Base-by-base conservation (phyloP, 2,797 vertebrate species). In the Danionella dracula region DNA sequence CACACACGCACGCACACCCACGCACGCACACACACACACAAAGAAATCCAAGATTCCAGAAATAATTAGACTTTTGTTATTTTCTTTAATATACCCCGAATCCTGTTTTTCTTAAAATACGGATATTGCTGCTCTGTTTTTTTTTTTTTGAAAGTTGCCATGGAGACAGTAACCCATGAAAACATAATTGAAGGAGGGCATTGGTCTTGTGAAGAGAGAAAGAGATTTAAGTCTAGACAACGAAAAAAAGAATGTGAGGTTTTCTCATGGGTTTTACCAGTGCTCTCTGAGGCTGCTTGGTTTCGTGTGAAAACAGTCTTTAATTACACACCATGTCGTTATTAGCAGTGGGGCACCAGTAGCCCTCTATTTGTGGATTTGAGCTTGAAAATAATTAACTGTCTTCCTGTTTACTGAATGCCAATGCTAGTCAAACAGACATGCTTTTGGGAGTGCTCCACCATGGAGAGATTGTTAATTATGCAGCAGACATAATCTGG, bases 101-200 rank as follows among this genome's bases (percentile, higher is more conserved):
- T 46, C 27, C 7, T 11, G 11, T n/a, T 27, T 27, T 15, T 49
- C 27, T 56, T 72, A 32, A 32, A 13, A 31, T 34, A 31, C 1
- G 5, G 34, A 31, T 50, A 29, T 38, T 57, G 31, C 23, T 59
- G 21, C 56, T 63, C 23, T 59, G 21, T 49, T 63, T 20, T 64
- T 56, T 72, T 42, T 59, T 63, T 74, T 70, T 55, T 74, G 72
- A 62, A 63, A 75, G 85, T 88, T 86, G 71, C 85, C 82, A 87
- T 87, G 80, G 86, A 75, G 84, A 87, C 83, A 42, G 72, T 57
- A 61, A 62, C 34, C 66, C 50, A 51, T 46, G 45, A 61, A 68
- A 72, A 63, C 38, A 46, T 69, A 68, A 75, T 75, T 69, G 61
- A 69, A 51, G 44, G 50, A 62, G 53, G 69, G 19, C 41, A 41